Evolutionary conservation across 2,113 vertebrate genomes (phyloP), one percentile per base, ranked within the genome.

Genomic region (Rhynchomys soricoides): DNA sequence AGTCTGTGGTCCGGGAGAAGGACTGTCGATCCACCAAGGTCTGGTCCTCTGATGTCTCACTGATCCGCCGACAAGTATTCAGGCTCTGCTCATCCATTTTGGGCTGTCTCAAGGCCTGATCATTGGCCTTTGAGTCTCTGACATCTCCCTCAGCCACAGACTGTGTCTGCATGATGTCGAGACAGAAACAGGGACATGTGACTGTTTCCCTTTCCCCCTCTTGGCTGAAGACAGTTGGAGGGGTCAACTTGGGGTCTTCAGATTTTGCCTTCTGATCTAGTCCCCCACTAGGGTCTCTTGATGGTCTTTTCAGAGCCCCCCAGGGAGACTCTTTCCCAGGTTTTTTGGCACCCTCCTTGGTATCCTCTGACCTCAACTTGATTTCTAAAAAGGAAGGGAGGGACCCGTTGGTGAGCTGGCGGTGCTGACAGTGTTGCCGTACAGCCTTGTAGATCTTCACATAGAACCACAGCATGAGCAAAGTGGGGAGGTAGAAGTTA

Each of bases 401-500:
- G 0, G 99, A 98, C 2, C 99, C 98, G 4, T 98, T 98, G 85
- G 98, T 97, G 93, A 98, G 98, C 92, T 99, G 98, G 89, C 99
- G 98, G 89, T 99, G 99, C 82, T 98, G 98, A 89, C 98, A 99
- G 96, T 99, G 99, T 29, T 97, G 98, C 45, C 95, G 98, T 3
- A 99, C 99, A 0, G 99, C 98, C 62, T 98, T 98, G 97, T 99
- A 99, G 97, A 99, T 99, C 83, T 98, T 99, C 0, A 97, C 98
- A 87, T 99, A 99, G 98, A 99, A 99, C 98, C 99, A 99, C 26
- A 99, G 57, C 99, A 99, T 99, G 85, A 99, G 82, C 86, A 99
- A 66, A 0, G 99, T 99, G 17, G 99, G 99, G 12, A 99, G 97
- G 57, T 99, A 99, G 97, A 99, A 99, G 98, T 99, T 99, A 73